Evolutionary conservation across 2,113 vertebrate genomes (phyloP), one percentile per base, ranked within the genome.

Genomic region (Elanus axillaris): DNA sequence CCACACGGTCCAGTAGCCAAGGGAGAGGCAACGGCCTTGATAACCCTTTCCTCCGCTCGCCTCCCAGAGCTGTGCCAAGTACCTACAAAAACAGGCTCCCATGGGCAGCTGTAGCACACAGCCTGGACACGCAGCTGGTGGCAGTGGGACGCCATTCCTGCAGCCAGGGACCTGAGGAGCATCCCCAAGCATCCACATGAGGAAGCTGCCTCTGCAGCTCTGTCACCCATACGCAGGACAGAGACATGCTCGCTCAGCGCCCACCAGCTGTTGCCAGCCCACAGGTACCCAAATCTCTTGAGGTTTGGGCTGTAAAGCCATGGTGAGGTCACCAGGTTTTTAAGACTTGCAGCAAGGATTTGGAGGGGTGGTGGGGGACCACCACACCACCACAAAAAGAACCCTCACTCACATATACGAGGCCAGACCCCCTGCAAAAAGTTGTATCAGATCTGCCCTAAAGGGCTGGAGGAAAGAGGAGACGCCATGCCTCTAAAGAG

Each of bases 171-270:
- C n/a, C 21, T 4, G 1, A 29, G 26, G 7, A 60, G n/a, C 47
- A 55, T 13, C n/a, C n/a, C 6, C 22, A 18, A 5, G 14, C 9
- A 3, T 8, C 52, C 59, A 43, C 19, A 6, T 2, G 0, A 43
- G n/a, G 32, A 60, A 67, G 16, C 1, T 50, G 31, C 32, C 27
- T 53, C 77, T 48, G 21, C 40, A 73, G n/a, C 5, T 50, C n/a
- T 3, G 3, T 19, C 47, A 32, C 13, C 22, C 20, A 9, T 17
- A 8, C 7, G 43, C 17, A 60, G 52, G 21, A 13, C 0, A 2
- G 14, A 34, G 20, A 23, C 14, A 2, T 0, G 1, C 8, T 36
- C 2, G 0, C 26, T 48, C 6, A 0, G 40, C 16, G 13, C 31
- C 20, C 40, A 47, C n/a, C 2, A 2, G 45, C 9, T 4, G 5